Conservation (phyloP, 23 tunicate species). For the Botrylloides violaceus region DNA sequence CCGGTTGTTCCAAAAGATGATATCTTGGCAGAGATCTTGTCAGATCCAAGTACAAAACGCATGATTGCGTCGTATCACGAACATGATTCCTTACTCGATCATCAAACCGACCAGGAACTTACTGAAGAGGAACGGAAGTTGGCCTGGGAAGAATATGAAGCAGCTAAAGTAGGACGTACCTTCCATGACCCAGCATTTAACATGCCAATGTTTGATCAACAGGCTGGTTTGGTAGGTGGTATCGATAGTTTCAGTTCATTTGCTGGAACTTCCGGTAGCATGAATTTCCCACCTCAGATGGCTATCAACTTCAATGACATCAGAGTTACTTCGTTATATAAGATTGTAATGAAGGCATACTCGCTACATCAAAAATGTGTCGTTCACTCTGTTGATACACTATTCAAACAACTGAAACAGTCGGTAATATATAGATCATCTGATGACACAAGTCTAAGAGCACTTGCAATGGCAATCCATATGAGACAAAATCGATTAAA, state of each 20-base stretch:
- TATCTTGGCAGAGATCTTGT: conserved; percentile 8
- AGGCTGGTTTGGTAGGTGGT: not conserved
- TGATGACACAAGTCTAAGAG: conserved; percentile 25
- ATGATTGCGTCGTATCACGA: conserved; percentile 66
- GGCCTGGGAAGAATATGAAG: conserved; percentile 97
- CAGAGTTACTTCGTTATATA: not conserved
- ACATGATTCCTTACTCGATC: conserved; percentile 92
- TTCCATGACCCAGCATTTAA: not conserved
- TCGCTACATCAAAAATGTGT: not conserved
- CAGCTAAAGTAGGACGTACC: conserved; percentile 44
- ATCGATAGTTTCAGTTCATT: not conserved
- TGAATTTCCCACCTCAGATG: too few species aligned
- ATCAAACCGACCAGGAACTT: conserved; percentile 73
- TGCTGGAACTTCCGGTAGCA: not conserved
- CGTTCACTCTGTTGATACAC: not conserved
- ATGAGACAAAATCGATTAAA: conserved; percentile 33
- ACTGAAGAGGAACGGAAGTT: conserved; percentile 84
- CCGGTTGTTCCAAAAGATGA: conserved; percentile 19
- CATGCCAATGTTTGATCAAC: not conserved
- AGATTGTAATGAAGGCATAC: not conserved
- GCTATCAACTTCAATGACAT: not conserved
- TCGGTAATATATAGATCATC: conserved; percentile 39
- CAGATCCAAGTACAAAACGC: conserved; percentile 26
- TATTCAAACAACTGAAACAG: conserved; percentile 14
- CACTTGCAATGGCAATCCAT: conserved; percentile 35